Percentiles rank a stretch among this genome's conserved stretches.
Evolutionary conservation across 2,888 invertebrate species (phyloP).

Genomic region (Helobdella robusta): DNA sequence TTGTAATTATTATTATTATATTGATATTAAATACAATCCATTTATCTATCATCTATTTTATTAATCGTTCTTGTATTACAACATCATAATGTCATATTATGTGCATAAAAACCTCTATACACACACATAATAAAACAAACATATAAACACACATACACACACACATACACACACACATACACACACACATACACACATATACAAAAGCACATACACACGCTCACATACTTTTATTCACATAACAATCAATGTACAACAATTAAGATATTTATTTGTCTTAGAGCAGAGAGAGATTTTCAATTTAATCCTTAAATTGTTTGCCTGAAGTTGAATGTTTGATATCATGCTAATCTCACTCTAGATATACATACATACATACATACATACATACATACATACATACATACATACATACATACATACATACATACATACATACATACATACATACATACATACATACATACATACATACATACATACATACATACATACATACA

Average conservation of each 20-base stretch:
- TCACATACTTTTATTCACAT: background rate
- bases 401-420: constrained; percentile 27
- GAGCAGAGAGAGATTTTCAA: no score
- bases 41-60: no score
- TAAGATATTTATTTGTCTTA: no score
- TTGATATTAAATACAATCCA: no score
- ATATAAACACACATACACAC: background rate
- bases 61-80: no score
- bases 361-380: constrained; percentile 24
- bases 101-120: no score
- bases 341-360: background rate
- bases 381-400: constrained; percentile 28
- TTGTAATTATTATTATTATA: no score
- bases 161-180: constrained; percentile 1
- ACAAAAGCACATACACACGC: constrained; percentile 17
- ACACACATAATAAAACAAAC: constrained; percentile 1
- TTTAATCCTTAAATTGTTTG: no score
- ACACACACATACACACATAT: constrained; percentile 13
- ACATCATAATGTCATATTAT: no score
- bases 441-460: constrained; percentile 26
- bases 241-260: background rate
- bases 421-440: constrained; percentile 28
- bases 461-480: constrained; percentile 13
- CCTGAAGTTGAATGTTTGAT: no score
- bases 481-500: constrained; percentile 2